phyloP scores from a whole-genome alignment of 2,113 vertebrate genomes.

The Arizona elegans region DNA sequence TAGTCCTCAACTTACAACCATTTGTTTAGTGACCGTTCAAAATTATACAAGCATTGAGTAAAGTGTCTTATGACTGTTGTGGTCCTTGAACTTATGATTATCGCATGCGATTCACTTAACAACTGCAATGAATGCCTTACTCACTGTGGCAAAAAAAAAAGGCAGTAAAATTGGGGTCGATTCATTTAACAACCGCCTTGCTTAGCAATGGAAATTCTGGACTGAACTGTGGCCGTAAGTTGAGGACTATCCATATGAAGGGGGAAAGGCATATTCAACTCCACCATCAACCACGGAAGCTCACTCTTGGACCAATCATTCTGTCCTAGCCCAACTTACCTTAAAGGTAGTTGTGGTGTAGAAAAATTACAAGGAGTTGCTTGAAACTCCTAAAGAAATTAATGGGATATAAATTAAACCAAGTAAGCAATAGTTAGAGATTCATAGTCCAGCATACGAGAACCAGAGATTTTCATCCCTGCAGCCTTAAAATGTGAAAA shows the following conservation, averaged over 20 bases:
- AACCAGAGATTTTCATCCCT: neutral
- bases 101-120: neutral
- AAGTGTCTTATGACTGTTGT: neutral
- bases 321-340: neutral
- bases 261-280: neutral
- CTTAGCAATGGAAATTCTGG: neutral
- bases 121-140: neutral
- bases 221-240: neutral
- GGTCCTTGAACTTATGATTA: neutral
- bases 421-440: neutral
- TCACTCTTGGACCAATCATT: neutral
- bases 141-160: neutral
- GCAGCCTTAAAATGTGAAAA: neutral
- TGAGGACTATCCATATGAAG: neutral
- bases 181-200: neutral
- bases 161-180: neutral
- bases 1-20: neutral
- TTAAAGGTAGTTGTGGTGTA: neutral
- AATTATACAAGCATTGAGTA: neutral
- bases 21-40: neutral
- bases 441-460: neutral
- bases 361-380: neutral
- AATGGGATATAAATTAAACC: neutral
- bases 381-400: neutral
- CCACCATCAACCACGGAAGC: neutral